Evolutionary conservation across 2,113 vertebrate genomes (phyloP).

Genomic region (Microtus pennsylvanicus): DNA sequence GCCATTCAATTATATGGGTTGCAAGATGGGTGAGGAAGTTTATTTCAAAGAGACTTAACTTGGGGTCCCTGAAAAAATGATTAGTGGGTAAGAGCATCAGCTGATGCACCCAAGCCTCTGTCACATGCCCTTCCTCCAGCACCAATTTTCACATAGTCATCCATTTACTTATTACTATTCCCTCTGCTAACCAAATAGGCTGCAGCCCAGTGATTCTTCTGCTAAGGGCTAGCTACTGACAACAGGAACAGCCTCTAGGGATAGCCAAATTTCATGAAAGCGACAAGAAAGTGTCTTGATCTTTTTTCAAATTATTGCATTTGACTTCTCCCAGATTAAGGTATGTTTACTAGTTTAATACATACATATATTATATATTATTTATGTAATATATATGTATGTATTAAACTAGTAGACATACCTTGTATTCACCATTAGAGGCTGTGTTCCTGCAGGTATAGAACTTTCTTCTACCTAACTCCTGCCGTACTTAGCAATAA

Average conservation of each 20-base stretch:
- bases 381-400: too few species aligned
- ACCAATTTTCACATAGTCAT: constrained; percentile 44
- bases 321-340: neutral
- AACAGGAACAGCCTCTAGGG: constrained; percentile 33
- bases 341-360: neutral
- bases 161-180: constrained; percentile 60
- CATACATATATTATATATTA: too few species aligned
- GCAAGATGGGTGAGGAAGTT: constrained; percentile 55
- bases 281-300: neutral
- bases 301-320: neutral
- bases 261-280: neutral
- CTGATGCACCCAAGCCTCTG: constrained; percentile 57
- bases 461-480: constrained; percentile 25
- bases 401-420: too few species aligned
- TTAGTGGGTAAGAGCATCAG: neutral
- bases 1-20: constrained; percentile 78
- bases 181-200: constrained; percentile 63
- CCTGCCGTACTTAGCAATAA: neutral
- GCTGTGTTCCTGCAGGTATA: neutral
- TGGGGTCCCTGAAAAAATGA: neutral
- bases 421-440: neutral
- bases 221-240: constrained; percentile 43
- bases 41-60: constrained; percentile 68
- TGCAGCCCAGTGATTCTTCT: constrained; percentile 60
- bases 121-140: constrained; percentile 27